Evolutionary conservation across 2,888 invertebrate species (phyloP), one percentile per base, ranked within the genome.

Genomic region (Lasioglossum figueresi): DNA sequence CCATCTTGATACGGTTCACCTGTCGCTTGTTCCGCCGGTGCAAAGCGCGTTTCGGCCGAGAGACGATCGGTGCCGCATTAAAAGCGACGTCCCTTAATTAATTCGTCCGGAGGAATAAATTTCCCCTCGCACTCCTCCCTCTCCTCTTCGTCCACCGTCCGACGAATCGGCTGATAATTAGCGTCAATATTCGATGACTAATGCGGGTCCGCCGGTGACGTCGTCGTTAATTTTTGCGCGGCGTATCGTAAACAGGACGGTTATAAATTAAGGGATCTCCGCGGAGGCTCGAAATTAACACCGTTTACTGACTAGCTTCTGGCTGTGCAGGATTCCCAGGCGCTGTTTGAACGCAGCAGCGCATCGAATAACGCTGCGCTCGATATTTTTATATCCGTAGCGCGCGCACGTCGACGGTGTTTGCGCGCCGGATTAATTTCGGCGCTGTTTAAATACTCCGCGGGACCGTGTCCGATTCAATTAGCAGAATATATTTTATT

Each of bases 51-150:
- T 52, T 66, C 70, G 63, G 16, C 45, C 37, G 85, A 75, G 78
- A 81, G 76, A 79, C 31, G 76, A 73, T 59, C 76, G 79, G 76
- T 37, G 66, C 12, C 48, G 59, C 76, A 73, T 76, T 74, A 52
- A 78, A 83, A 83, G 73, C 82, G 56, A 59, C 68, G 76, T 68
- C 72, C 82, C 63, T 66, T 82, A 77, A 93, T 93, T 83, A 83
- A 83, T 83, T 83, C 27, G 68, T 12, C 89, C 90, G 31, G 76
- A 59, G 52, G 68, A 83, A 82, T 82, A 82, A 82, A 83, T 82
- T 82, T 68, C 34, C 66, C 19, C 82, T 31, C 19, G 27, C 16
- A 37, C 27, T 2, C 63, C 63, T 10, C 19, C 34, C 4, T 1
- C 37, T 8, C 23, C 52, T 10, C 52, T 52, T 52, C 52, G 52